phyloP scores from a whole-genome alignment of 1,140 invertebrate genomes.

The Heliothis subflexa region DNA sequence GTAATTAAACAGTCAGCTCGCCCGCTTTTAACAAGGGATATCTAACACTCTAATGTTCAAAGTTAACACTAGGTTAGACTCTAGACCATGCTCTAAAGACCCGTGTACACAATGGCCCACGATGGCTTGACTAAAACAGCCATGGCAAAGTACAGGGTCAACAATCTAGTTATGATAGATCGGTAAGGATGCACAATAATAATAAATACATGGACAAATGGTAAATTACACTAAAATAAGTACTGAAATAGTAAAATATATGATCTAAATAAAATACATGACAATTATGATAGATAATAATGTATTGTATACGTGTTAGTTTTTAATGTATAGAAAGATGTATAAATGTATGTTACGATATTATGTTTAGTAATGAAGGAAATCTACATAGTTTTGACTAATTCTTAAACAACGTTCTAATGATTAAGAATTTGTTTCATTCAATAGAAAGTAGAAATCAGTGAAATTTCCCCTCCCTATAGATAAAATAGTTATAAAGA shows the following conservation, averaged over 20 bases:
- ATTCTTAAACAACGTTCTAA: too few relatives aligned
- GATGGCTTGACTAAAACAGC: background rate
- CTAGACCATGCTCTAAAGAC: conserved; percentile 56
- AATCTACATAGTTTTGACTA: too few relatives aligned
- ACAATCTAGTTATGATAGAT: conserved; percentile 16
- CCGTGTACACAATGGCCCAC: conserved; percentile 15
- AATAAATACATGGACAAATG: background rate
- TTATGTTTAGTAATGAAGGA: too few relatives aligned
- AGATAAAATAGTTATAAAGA: too few relatives aligned
- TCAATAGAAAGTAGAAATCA: too few relatives aligned
- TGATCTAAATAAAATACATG: background rate
- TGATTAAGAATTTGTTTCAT: too few relatives aligned
- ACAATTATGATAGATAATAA: background rate
- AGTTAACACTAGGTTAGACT: conserved; percentile 47
- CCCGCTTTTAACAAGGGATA: conserved; percentile 43
- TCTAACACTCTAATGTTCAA: conserved; percentile 36
- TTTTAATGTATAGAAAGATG: too few relatives aligned
- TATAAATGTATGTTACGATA: too few relatives aligned
- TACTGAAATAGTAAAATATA: conserved; percentile 26
- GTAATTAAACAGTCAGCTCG: conserved; percentile 41
- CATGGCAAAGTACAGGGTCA: background rate
- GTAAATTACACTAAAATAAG: background rate
- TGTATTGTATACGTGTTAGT: too few relatives aligned
- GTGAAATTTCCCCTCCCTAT: too few relatives aligned
- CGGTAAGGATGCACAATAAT: conserved; percentile 12